Percentiles rank a stretch among this genome's conserved stretches.
Conservation (phyloP, 1,140 invertebrate species). For the Procambarus virginalis region DNA sequence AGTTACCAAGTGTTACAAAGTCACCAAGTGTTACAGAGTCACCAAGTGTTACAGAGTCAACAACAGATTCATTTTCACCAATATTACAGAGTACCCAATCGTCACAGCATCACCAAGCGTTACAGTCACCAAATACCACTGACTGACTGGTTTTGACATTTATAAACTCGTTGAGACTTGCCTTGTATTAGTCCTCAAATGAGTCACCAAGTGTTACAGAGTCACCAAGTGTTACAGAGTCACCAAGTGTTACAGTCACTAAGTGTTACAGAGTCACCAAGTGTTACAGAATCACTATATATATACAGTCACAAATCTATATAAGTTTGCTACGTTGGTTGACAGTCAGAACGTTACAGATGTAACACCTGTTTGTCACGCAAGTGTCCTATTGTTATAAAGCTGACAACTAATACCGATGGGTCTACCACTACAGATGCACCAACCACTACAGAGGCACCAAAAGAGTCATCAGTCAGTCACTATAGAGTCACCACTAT, state of each 20-base stretch:
- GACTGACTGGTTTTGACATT: too few relatives aligned
- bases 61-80: neutral
- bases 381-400: too few relatives aligned
- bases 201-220: too few relatives aligned
- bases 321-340: too few relatives aligned
- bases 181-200: too few relatives aligned
- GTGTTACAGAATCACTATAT: neutral
- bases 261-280: neutral
- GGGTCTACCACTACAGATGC: too few relatives aligned
- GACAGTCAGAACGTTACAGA: too few relatives aligned
- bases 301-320: neutral
- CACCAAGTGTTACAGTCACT: neutral
- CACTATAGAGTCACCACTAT: neutral
- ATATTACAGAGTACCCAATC: neutral
- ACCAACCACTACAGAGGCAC: neutral
- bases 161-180: too few relatives aligned
- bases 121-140: neutral
- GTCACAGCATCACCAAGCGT: neutral
- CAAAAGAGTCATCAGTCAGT: neutral
- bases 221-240: too few relatives aligned
- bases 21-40: neutral
- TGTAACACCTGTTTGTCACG: too few relatives aligned
- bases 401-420: too few relatives aligned
- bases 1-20: neutral
- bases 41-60: neutral